Percentiles rank a stretch among this genome's conserved stretches.
Evolutionary conservation across 2,797 vertebrate species (phyloP).

Genomic region (Miichthys miiuy): DNA sequence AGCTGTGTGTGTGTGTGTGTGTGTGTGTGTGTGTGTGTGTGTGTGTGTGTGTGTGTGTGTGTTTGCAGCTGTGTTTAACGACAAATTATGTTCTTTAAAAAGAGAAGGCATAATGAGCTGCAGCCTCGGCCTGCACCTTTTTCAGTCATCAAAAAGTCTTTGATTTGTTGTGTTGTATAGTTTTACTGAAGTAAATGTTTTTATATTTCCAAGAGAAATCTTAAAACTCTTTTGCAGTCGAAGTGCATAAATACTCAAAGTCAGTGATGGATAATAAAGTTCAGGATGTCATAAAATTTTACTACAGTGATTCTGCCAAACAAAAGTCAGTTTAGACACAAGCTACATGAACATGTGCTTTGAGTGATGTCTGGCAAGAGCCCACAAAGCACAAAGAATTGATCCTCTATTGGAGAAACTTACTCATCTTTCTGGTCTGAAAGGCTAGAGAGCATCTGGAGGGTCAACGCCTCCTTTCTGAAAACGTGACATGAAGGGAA

Average conservation of each 20-base stretch:
- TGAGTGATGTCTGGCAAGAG: constrained; percentile 43
- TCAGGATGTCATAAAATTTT: constrained; percentile 19
- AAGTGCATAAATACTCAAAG: neutral
- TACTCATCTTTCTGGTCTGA: constrained; percentile 89
- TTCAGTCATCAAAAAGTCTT: neutral
- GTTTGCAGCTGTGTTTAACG: neutral
- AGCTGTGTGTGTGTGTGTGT: too few species aligned
- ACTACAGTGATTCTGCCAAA: neutral
- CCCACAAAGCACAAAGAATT: constrained; percentile 66
- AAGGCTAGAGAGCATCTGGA: constrained; percentile 87
- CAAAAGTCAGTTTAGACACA: constrained; percentile 28
- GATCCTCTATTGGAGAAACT: constrained; percentile 78
- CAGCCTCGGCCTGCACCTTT: neutral
- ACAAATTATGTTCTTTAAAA: neutral
- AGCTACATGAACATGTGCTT: constrained; percentile 45
- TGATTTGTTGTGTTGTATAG: neutral
- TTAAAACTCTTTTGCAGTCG: neutral
- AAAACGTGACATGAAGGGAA: constrained; percentile 85
- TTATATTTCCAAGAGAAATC: neutral
- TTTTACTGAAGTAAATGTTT: neutral
- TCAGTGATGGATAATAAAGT: constrained; percentile 1
- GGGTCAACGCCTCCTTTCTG: constrained; percentile 90
- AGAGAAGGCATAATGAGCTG: neutral
- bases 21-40: too few species aligned
- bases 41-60: constrained; percentile 2